phyloP scores from a whole-genome alignment of 2,888 invertebrate genomes.

The Acanthococcus lagerstroemiae region DNA sequence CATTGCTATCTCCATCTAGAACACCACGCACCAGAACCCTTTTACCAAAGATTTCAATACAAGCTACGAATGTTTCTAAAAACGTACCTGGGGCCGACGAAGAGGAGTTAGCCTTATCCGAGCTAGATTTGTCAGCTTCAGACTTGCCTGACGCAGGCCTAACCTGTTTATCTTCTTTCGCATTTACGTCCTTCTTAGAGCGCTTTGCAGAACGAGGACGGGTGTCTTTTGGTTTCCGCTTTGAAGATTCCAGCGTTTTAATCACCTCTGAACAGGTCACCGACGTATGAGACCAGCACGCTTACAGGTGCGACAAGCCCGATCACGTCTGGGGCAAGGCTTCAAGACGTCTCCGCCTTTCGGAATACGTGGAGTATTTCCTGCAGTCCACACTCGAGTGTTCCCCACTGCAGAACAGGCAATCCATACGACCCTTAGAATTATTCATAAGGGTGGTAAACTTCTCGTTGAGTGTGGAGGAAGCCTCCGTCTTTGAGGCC shows the following conservation, averaged over 20 bases:
- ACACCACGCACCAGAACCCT: not conserved
- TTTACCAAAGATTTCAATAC: not conserved
- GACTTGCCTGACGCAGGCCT: not conserved
- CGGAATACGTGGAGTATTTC: not conserved
- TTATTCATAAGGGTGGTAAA: not conserved
- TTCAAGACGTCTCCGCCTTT: not conserved
- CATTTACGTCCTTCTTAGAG: not conserved
- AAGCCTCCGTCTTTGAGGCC: not conserved
- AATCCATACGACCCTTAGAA: not conserved
- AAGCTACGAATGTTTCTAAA: not conserved
- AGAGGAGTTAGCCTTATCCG: not conserved
- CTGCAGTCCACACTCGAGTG: not conserved
- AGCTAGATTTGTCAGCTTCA: not conserved
- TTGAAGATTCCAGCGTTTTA: not conserved
- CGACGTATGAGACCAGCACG: not conserved
- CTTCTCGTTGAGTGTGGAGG: not conserved
- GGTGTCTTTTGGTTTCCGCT: not conserved
- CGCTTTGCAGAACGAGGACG: not conserved
- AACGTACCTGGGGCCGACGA: not conserved
- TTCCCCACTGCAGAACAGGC: not conserved
- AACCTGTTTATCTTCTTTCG: not conserved
- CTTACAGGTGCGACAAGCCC: not conserved
- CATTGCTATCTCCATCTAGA: not conserved
- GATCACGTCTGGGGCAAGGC: not conserved
- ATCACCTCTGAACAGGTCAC: not conserved